Evolutionary conservation across 64 coral and sea anemone genomes (phyloP).

Genomic region (Anthopleura sola): DNA sequence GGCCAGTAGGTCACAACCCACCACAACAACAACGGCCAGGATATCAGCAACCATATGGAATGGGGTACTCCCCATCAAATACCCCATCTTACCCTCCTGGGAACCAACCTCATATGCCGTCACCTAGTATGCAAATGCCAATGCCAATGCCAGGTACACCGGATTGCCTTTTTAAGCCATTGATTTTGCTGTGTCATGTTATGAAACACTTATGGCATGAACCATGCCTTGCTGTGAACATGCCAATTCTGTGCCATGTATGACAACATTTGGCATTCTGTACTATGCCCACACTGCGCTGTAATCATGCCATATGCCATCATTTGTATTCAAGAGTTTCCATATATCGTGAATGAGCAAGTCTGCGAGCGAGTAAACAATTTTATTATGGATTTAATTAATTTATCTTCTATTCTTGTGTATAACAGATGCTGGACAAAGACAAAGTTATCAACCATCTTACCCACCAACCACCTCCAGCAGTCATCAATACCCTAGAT

Average conservation of each 20-base stretch:
- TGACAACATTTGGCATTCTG: no score
- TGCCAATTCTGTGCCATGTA: no score
- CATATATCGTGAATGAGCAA: no score
- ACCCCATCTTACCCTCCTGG: conserved; percentile 51
- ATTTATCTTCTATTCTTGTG: background rate
- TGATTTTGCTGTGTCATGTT: no score
- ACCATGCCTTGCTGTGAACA: no score
- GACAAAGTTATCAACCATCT: conserved; percentile 20
- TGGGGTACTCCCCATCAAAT: conserved; percentile 39
- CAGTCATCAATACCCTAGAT: background rate
- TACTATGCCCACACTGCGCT: no score
- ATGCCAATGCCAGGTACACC: conserved; percentile 22
- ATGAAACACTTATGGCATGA: no score
- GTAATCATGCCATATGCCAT: no score
- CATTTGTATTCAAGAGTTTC: no score
- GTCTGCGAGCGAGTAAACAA: no score
- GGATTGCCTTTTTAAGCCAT: no score
- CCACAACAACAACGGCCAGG: conserved; percentile 40
- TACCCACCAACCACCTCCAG: conserved; percentile 25
- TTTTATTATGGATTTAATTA: no score
- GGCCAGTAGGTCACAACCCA: background rate
- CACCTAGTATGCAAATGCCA: conserved; percentile 73
- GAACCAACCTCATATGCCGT: conserved; percentile 47
- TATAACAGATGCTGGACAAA: conserved; percentile 35
- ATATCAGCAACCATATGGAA: conserved; percentile 23